Evolutionary conservation across 2,113 vertebrate species (phyloP), one percentile per base, ranked within the genome.

Genomic region (Periophthalmodon schlosseri): DNA sequence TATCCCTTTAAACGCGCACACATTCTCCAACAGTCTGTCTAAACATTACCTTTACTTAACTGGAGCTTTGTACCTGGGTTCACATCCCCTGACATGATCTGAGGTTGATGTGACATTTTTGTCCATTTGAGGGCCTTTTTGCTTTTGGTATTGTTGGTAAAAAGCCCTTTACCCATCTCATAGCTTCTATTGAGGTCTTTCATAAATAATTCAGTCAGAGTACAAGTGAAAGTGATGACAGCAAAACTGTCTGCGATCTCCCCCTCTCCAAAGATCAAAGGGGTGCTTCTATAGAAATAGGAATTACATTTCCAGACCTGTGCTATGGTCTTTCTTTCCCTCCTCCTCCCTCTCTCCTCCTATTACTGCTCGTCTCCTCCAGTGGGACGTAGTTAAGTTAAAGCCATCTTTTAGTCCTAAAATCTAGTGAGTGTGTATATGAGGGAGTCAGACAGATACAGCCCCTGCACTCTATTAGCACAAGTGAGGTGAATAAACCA

Each of bases 171-270:
- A 89, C 87, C 91, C 91, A 87, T 92, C 89, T 84, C 86, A 81
- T 88, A 87, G 88, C 84, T 82, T 91, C 91, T 87, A 88, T 92
- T 88, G 91, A 93, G 92, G 91, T 89, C 91, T 92, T 94, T 93
- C 88, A 93, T 94, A 93, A 94, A 94, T 95, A 93, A 94, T 95
- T 95, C 91, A 94, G 85, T 76, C 69, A 36, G 85, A 87, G 91
- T 87, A 90, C 91, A 90, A 92, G 92, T 93, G 91, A 93, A 93
- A 91, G 91, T 91, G 92, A 93, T 94, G 91, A 93, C 92, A 92
- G 91, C 91, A 92, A 93, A 94, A 93, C 91, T 92, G 91, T 93
- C 88, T 92, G 88, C 88, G 86, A 90, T 93, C 88, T 89, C 86
- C 83, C 86, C 87, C 88, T 88, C 88, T 92, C 87, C 87, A 89